phyloP scores from a whole-genome alignment of 2,113 vertebrate genomes.

The Glareola pratincola region DNA sequence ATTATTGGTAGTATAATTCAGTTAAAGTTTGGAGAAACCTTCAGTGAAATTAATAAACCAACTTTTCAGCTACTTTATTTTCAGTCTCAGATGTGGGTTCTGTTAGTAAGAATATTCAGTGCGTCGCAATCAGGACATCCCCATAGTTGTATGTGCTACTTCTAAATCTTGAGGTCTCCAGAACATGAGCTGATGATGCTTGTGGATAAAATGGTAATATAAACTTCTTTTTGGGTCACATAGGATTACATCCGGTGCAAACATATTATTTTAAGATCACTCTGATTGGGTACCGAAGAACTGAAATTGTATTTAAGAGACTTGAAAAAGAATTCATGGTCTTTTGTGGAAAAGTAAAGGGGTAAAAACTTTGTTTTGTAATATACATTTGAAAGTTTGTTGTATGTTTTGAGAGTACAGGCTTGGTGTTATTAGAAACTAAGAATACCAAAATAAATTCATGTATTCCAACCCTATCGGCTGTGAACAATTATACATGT shows the following conservation, averaged over 20 bases:
- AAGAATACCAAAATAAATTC: background rate
- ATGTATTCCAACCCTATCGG: background rate
- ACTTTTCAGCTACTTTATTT: background rate
- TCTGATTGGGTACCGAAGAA: background rate
- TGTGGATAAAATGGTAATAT: background rate
- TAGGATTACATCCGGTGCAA: background rate
- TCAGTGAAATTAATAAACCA: background rate
- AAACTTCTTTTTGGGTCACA: background rate
- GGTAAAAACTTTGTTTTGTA: background rate
- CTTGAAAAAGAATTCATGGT: background rate
- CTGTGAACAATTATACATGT: background rate
- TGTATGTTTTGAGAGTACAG: background rate
- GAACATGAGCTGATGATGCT: background rate
- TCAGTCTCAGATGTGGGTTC: background rate
- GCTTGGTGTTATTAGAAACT: background rate
- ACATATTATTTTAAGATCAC: background rate
- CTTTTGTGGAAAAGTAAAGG: background rate
- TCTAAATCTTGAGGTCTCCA: background rate
- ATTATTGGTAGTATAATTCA: background rate
- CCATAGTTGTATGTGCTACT: background rate
- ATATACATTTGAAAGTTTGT: background rate
- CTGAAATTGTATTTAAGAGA: background rate
- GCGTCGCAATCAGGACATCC: background rate
- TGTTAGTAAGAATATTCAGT: background rate
- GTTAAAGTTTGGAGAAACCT: background rate